These are phyloP conservation scores for Tromatobia lineatoria DNA, from an alignment of 2,888 invertebrate genomes.

Conservation along the genomic window DNA sequence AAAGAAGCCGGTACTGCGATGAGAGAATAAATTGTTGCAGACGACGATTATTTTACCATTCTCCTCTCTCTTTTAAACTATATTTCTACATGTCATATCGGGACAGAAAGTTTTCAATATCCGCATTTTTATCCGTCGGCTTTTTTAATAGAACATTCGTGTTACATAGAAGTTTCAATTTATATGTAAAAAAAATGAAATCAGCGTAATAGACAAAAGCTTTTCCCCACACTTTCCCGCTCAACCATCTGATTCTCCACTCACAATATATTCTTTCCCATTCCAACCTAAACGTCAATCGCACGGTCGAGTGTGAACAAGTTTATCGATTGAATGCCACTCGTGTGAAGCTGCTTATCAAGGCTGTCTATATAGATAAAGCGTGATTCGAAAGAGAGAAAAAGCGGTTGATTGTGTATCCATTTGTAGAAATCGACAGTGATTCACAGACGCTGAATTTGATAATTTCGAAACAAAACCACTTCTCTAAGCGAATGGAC, in stretches of 20 bases:
- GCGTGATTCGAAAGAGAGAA: not conserved
- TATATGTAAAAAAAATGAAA: not conserved
- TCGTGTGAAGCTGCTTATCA: conserved; percentile 11
- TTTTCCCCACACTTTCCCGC: not conserved
- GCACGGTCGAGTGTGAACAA: not conserved
- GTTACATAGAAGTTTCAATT: not conserved
- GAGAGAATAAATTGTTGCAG: conserved; percentile 26
- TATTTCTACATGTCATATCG: not conserved
- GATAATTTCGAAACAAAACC: not conserved
- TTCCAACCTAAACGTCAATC: conserved; percentile 16
- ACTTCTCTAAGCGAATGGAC: not conserved
- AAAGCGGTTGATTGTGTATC: not conserved
- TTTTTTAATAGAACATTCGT: not conserved
- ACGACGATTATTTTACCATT: not conserved
- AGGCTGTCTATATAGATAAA: not conserved
- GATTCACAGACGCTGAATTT: not conserved
- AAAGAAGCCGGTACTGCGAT: conserved; percentile 31
- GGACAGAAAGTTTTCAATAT: not conserved
- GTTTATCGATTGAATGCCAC: conserved; percentile 7
- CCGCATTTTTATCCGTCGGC: not conserved
- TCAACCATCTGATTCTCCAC: not conserved
- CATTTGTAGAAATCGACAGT: not conserved
- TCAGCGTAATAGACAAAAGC: not conserved
- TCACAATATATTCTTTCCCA: conserved; percentile 12
- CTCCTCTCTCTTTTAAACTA: not conserved